These are phyloP conservation scores for Pherbina coryleti DNA, from an alignment of 2,888 invertebrate genomes.

Conservation along the genomic window DNA sequence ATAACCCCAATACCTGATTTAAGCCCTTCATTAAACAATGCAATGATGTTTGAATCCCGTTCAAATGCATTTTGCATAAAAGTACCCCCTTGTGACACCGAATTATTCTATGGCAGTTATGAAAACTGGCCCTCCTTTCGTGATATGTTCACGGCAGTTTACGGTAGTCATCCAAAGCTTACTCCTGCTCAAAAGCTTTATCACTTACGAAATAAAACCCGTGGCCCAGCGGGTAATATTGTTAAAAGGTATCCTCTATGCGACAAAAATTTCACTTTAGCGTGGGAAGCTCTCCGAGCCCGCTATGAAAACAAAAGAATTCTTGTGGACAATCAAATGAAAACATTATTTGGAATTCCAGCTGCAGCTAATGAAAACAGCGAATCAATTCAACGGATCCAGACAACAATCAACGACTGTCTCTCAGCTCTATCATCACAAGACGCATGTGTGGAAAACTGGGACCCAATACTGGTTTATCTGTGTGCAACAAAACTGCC, in stretches of 20 bases:
- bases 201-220: not conserved
- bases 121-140: not conserved
- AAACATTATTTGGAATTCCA: constrained; percentile 5
- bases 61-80: not conserved
- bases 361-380: not conserved
- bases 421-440: too few relatives aligned
- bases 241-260: too few relatives aligned
- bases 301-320: constrained; percentile 34
- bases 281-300: constrained; percentile 31
- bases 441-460: too few relatives aligned
- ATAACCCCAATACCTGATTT: not conserved
- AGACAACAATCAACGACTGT: not conserved
- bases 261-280: constrained; percentile 33
- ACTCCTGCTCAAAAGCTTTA: constrained; percentile 26
- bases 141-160: too few relatives aligned
- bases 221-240: too few relatives aligned
- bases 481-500: not conserved
- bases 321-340: constrained; percentile 29
- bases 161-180: not conserved
- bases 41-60: not conserved
- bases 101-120: not conserved
- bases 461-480: not conserved
- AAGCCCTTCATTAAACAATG: too few relatives aligned
- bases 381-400: not conserved
- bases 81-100: too few relatives aligned